These are phyloP conservation scores for Drosophila pachea DNA, from an alignment of 1,140 invertebrate genomes.

Conservation along the genomic window DNA sequence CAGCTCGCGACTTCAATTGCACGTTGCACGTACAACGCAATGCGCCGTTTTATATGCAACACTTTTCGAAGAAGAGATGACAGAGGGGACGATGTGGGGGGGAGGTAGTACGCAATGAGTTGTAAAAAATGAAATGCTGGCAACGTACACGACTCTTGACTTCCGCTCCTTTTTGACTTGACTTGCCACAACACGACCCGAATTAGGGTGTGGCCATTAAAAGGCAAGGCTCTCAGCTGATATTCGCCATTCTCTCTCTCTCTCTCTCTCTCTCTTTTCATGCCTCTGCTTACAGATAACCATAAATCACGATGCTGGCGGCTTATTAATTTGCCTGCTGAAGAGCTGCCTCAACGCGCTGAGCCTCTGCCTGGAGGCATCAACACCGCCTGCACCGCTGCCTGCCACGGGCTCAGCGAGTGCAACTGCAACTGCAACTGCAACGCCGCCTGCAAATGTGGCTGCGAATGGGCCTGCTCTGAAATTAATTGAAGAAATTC, in stretches of 20 bases:
- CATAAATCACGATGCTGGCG: conserved; percentile 84
- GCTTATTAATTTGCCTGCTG: conserved; percentile 84
- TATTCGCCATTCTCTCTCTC: not conserved
- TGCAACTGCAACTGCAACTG: conserved; percentile 13
- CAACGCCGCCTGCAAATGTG: too few relatives aligned
- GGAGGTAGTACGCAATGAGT: conserved; percentile 55
- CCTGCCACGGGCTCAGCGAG: too few relatives aligned
- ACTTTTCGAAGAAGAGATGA: conserved; percentile 33
- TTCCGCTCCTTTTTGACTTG: conserved; percentile 39
- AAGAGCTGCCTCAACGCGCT: conserved; percentile 71
- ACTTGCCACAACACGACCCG: conserved; percentile 13
- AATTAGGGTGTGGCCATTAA: conserved; percentile 50
- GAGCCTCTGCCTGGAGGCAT: conserved; percentile 66
- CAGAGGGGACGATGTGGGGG: conserved; percentile 15
- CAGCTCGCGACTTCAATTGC: conserved; percentile 29
- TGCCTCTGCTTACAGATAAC: conserved; percentile 81
- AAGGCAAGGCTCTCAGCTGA: conserved; percentile 16
- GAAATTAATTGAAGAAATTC: conserved; percentile 86
- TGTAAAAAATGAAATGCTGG: conserved; percentile 57
- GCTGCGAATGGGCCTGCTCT: conserved; percentile 47
- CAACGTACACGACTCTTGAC: conserved; percentile 63
- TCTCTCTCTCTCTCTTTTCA: not conserved
- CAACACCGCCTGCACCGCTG: conserved; percentile 7
- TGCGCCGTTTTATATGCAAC: conserved; percentile 74
- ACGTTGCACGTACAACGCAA: conserved; percentile 63